These are phyloP conservation scores for Periphyllus acericola DNA, from an alignment of 2,888 invertebrate species.

Conservation along the genomic window DNA sequence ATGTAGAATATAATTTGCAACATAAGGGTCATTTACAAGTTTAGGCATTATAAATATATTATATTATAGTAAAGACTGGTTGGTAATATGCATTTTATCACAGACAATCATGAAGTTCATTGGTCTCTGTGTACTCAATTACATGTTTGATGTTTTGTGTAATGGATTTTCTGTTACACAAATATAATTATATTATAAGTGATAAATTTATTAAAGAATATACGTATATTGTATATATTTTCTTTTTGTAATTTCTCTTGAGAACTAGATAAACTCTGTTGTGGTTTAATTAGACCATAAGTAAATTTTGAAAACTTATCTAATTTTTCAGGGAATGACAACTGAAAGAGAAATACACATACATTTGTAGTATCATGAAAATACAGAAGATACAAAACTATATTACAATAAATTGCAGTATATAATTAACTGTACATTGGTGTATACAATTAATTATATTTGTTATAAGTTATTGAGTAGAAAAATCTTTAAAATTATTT, in stretches of 20 bases:
- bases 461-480: too few species aligned
- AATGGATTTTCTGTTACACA: too few species aligned
- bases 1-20: constrained; percentile 7
- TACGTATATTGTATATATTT: too few species aligned
- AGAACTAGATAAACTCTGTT: not conserved
- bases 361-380: not conserved
- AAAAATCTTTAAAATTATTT: not conserved
- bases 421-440: not conserved
- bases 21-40: constrained; percentile 46
- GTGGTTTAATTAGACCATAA: too few species aligned
- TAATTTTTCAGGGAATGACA: not conserved
- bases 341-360: not conserved
- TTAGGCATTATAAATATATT: not conserved
- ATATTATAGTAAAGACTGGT: not conserved
- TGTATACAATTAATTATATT: too few species aligned
- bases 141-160: not conserved
- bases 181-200: too few species aligned
- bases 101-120: constrained; percentile 1
- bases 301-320: not conserved
- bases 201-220: too few species aligned
- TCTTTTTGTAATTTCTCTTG: not conserved
- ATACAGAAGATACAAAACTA: not conserved
- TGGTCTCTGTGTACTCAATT: constrained; percentile 27
- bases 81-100: not conserved
- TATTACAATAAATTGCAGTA: not conserved